Evolutionary conservation across 2,113 vertebrate genomes (phyloP), one percentile per base, ranked within the genome.

Genomic region (Anarrhichthys ocellatus): DNA sequence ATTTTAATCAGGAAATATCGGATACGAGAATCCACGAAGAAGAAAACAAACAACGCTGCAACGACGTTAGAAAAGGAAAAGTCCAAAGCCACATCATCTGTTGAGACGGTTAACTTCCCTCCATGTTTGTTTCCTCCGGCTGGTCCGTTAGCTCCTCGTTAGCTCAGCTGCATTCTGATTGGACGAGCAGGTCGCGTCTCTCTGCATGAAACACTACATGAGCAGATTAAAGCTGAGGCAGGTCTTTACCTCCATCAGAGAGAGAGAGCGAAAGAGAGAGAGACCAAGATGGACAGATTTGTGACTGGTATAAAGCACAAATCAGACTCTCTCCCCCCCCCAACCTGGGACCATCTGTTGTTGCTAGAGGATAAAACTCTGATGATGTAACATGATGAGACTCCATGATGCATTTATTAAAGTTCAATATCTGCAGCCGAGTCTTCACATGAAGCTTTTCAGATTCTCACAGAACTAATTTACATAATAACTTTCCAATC

Each of bases 311-410:
- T 32, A 4, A 32, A 32, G 32, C 32, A 29, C 29, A 29, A 2
- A 29, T 29, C 29, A 29, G 29, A 29, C 29, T 29, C 29, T 29
- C 0, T 4, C 4, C 24, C 29, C 58, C 71, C 70, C 68, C 38
- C 0, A 29, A 63, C 84, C 88, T 5, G 20, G 63, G 79, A 87
- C 90, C 94, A 93, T 94, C 93, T 93, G 93, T 83, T 93, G 93
- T 82, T 73, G 59, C 63, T 59, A 70, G 63, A 56, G 88, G 87
- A 88, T 91, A 61, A 91, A 83, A 71, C 83, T 72, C 48, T 1
- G 71, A 71, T 94, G 87, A 93, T 58, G 81, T 92, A 92, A 92
- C 85, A 27, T 6, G 74, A 63, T 38, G 36, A 81, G 27, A 17
- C 80, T 62, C 27, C 22, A 52, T 1, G 44, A 76, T 59, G 38